phyloP scores from a whole-genome alignment of 2,888 invertebrate species.

The Ariolimax columbianus region DNA sequence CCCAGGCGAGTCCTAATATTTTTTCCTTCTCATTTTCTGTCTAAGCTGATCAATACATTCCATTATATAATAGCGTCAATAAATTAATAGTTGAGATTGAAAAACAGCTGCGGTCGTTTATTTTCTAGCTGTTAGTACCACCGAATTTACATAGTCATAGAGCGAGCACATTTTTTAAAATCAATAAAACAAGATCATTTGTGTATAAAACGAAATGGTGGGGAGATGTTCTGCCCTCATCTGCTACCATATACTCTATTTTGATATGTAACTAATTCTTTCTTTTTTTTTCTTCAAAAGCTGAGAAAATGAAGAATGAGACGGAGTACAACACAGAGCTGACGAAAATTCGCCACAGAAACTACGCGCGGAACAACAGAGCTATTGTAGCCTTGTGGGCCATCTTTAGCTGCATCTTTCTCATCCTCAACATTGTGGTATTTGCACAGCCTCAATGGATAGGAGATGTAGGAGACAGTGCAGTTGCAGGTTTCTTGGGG shows the following conservation, averaged over 20 bases:
- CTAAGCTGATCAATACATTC: no score
- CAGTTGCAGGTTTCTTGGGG: constrained; percentile 93
- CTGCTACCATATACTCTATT: not conserved
- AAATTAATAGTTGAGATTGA: no score
- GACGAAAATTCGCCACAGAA: constrained; percentile 71
- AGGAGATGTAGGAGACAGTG: constrained; percentile 81
- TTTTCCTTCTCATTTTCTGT: no score
- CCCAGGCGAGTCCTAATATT: no score
- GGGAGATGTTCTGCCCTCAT: no score
- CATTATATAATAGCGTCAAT: no score
- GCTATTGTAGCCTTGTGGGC: constrained; percentile 98
- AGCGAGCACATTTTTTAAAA: no score
- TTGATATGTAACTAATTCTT: not conserved
- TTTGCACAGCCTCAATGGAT: constrained; percentile 90
- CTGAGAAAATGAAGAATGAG: constrained; percentile 57
- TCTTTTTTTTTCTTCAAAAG: not conserved
- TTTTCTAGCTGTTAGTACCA: no score
- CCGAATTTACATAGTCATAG: no score
- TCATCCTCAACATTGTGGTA: constrained; percentile 95
- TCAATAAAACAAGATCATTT: no score
- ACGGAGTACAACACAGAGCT: constrained; percentile 68
- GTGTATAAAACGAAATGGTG: no score
- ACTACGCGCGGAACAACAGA: constrained; percentile 79
- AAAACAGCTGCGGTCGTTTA: no score
- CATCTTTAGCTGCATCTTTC: constrained; percentile 97